phyloP scores from a whole-genome alignment of 2,888 invertebrate species.

The Euphydryas editha region DNA sequence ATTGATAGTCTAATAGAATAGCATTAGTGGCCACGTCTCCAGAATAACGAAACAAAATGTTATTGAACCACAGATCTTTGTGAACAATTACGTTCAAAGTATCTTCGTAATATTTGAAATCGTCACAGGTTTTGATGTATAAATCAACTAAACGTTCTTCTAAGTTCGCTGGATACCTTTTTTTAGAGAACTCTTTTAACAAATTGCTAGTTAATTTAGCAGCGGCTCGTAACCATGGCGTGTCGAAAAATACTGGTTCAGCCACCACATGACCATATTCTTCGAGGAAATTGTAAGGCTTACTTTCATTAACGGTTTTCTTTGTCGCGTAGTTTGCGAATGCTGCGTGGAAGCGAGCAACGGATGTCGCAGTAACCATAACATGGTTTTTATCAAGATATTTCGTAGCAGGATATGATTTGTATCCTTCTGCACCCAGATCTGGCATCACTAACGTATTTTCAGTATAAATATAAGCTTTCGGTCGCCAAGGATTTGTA shows the following conservation, averaged over 20 bases:
- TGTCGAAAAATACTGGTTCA: conserved; percentile 59
- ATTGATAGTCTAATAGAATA: conserved; percentile 68
- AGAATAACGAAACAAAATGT: conserved; percentile 67
- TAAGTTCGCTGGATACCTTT: conserved; percentile 46
- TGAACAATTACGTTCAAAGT: conserved; percentile 67
- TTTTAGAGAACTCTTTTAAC: conserved; percentile 57
- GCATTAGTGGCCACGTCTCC: conserved; percentile 55
- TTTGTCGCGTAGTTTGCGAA: conserved; percentile 61
- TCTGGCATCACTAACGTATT: conserved; percentile 68
- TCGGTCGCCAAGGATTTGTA: conserved; percentile 58
- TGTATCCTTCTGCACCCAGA: conserved; percentile 59
- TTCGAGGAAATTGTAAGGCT: conserved; percentile 51
- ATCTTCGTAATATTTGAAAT: conserved; percentile 51
- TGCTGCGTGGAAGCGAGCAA: conserved; percentile 70
- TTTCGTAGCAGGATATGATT: conserved; percentile 46
- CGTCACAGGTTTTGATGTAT: conserved; percentile 57
- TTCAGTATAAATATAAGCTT: conserved; percentile 60
- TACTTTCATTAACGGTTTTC: conserved; percentile 39
- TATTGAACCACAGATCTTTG: conserved; percentile 72
- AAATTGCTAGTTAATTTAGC: conserved; percentile 61
- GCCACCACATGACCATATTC: conserved; percentile 51
- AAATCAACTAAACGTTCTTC: conserved; percentile 50
- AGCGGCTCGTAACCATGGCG: conserved; percentile 59
- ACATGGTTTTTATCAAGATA: conserved; percentile 59
- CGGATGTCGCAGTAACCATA: conserved; percentile 48